These are phyloP conservation scores for Petrolisthes manimaculis DNA, from an alignment of 2,888 invertebrate species.

Conservation along the genomic window DNA sequence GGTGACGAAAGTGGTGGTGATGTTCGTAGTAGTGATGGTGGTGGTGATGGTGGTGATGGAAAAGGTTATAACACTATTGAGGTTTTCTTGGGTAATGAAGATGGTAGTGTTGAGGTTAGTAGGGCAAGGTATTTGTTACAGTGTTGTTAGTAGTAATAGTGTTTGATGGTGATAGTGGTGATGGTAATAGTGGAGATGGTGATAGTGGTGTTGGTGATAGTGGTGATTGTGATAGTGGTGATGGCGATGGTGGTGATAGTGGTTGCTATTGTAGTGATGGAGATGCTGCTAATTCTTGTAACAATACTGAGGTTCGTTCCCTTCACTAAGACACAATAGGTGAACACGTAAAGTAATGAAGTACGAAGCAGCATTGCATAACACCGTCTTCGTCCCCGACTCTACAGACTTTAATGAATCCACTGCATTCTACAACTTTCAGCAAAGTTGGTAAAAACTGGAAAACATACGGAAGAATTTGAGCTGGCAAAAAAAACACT, in stretches of 20 bases:
- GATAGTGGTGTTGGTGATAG: background rate
- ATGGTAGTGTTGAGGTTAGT: background rate
- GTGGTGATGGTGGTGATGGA: conserved; percentile 17
- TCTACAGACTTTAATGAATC: too few relatives aligned
- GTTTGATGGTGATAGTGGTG: background rate
- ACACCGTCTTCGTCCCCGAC: too few relatives aligned
- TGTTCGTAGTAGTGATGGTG: background rate
- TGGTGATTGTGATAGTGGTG: background rate
- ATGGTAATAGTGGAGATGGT: background rate
- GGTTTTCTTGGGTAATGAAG: background rate
- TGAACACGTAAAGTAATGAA: too few relatives aligned
- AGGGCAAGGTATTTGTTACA: background rate
- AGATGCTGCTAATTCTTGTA: background rate
- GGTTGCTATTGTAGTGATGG: background rate
- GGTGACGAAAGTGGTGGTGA: background rate
- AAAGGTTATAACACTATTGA: background rate
- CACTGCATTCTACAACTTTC: too few relatives aligned
- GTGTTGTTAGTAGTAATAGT: background rate
- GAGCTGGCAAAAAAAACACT: too few relatives aligned
- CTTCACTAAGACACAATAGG: too few relatives aligned
- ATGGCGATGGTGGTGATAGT: background rate
- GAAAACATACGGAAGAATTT: too few relatives aligned
- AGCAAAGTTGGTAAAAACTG: too few relatives aligned
- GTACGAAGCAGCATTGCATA: too few relatives aligned
- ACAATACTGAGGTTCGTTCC: too few relatives aligned